Evolutionary conservation across 1,140 invertebrate species (phyloP), one percentile per base, ranked within the genome.

Genomic region (Metaphire vulgaris): DNA sequence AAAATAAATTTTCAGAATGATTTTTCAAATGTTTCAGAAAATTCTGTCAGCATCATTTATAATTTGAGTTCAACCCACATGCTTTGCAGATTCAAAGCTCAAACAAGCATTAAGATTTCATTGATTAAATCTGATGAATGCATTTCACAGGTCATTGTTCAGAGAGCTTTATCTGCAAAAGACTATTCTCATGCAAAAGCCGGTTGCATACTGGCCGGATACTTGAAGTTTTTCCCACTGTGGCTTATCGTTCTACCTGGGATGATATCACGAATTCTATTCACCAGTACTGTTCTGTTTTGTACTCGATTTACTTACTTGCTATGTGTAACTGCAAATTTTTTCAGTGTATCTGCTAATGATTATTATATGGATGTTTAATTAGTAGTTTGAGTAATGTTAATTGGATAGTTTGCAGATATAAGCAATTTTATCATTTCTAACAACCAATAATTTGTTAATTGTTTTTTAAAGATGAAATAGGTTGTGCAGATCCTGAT

Each of bases 91-190:
- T n/a, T n/a, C n/a, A n/a, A n/a, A n/a, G n/a, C n/a, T n/a, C n/a
- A n/a, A n/a, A n/a, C n/a, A n/a, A n/a, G n/a, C n/a, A n/a, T n/a
- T n/a, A n/a, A n/a, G n/a, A n/a, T n/a, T n/a, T n/a, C n/a, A n/a
- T n/a, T n/a, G n/a, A n/a, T n/a, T n/a, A n/a, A n/a, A n/a, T n/a
- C n/a, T n/a, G n/a, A n/a, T n/a, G n/a, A n/a, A n/a, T n/a, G n/a
- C n/a, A n/a, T n/a, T n/a, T n/a, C n/a, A n/a, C 78, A 89, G 88
- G 88, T 89, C 0, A 89, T 89, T 74, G 89, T 89, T 0, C 89
- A 89, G 81, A 80, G 89, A 79, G 84, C 87, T 0, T 81, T 90
- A 26, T 88, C 89, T 14, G 86, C 88, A 14, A 89, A 89, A 81
- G 88, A 88, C 79, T 83, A 89, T 77, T 81, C 83, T 2, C 85